Conservation (phyloP, 2,113 vertebrate species). For the Sinocyclocheilus maitianheensis region DNA sequence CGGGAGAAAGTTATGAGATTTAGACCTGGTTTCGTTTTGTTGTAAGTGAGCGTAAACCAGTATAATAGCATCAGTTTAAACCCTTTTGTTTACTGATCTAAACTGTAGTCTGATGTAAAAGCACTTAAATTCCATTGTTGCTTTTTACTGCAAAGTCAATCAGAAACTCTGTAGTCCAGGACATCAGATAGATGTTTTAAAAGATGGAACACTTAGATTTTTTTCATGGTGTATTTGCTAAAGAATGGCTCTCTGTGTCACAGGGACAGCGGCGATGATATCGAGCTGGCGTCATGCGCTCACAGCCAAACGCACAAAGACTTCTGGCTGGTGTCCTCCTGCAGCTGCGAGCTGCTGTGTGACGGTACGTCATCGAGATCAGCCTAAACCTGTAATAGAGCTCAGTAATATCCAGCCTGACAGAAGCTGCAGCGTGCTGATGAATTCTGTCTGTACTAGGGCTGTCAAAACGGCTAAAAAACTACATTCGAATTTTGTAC, state of each 20-base stretch:
- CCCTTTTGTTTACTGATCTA: too few relatives aligned
- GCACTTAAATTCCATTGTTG: too few relatives aligned
- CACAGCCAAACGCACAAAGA: constrained; percentile 81
- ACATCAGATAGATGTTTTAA: neutral
- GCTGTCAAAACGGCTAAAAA: too few relatives aligned
- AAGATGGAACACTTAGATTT: neutral
- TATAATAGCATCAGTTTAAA: too few relatives aligned
- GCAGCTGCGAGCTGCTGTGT: constrained; percentile 91
- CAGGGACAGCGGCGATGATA: constrained; percentile 93
- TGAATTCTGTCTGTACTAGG: neutral
- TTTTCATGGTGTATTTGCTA: neutral
- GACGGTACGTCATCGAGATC: constrained; percentile 76
- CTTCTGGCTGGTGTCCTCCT: constrained; percentile 82
- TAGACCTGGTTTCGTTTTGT: too few relatives aligned
- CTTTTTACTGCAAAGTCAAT: neutral
- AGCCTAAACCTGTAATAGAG: neutral
- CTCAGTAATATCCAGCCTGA: neutral
- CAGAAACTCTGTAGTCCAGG: neutral
- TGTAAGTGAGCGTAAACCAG: too few relatives aligned
- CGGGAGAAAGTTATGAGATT: too few relatives aligned
- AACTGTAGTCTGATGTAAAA: neutral
- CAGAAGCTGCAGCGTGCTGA: neutral
- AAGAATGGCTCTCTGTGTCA: constrained; percentile 58
- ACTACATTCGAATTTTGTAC: too few relatives aligned
- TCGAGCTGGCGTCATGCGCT: constrained; percentile 86